Percentiles rank a stretch among this genome's conserved stretches.
Conservation (phyloP, 2,113 vertebrate genomes). For the Corythornis madagascariensis region DNA sequence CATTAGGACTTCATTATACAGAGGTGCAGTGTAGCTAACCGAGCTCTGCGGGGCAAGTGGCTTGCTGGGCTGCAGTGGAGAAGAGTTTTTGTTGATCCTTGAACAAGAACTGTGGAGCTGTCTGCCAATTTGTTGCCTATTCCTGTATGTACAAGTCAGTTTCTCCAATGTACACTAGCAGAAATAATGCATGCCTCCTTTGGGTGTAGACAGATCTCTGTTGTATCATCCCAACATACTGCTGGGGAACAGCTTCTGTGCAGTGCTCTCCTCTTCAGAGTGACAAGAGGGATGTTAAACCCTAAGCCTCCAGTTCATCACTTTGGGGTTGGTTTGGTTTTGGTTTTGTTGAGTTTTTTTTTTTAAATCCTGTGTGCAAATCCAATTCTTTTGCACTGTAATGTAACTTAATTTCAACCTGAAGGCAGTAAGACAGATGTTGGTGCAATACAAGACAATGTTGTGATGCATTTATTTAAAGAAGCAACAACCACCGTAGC, state of each 20-base stretch:
- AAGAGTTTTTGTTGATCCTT: conserved; percentile 71
- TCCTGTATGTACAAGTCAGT: conserved; percentile 79
- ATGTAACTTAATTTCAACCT: conserved; percentile 85
- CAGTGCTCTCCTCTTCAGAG: conserved; percentile 76
- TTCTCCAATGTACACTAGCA: conserved; percentile 83
- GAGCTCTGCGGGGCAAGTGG: conserved; percentile 69
- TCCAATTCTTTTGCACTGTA: conserved; percentile 82
- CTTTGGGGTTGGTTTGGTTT: conserved; percentile 42
- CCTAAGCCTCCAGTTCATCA: conserved; percentile 78
- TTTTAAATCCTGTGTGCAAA: conserved; percentile 81
- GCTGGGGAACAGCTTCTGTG: conserved; percentile 87
- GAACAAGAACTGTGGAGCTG: conserved; percentile 71
- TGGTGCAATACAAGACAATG: conserved; percentile 76
- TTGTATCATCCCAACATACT: conserved; percentile 78
- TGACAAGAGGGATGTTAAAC: conserved; percentile 79
- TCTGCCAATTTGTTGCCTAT: conserved; percentile 67
- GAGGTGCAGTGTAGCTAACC: conserved; percentile 76
- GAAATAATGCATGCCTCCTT: conserved; percentile 87
- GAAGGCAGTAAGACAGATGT: conserved; percentile 80
- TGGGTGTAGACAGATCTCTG: conserved; percentile 83
- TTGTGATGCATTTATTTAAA: conserved; percentile 78
- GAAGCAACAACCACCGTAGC: conserved; percentile 33
- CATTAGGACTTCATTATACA: conserved; percentile 74
- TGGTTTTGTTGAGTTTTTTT: conserved; percentile 1
- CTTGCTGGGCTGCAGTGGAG: conserved; percentile 80